Evolutionary conservation across 2,113 vertebrate genomes (phyloP), one percentile per base, ranked within the genome.

Genomic region (Egretta garzetta): DNA sequence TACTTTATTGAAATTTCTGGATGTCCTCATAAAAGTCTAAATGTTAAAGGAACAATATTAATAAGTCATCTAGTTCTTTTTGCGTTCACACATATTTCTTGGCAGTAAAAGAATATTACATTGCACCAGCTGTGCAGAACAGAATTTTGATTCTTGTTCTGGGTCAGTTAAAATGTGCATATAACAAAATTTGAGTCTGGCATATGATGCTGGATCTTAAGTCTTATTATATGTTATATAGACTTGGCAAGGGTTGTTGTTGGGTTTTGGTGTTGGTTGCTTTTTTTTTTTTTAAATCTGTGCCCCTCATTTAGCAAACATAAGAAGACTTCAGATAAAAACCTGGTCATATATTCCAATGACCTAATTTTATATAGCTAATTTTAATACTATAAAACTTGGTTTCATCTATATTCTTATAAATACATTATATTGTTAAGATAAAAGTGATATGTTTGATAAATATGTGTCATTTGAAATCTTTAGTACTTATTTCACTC

Each of bases 21-120:
- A 95, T 97, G 79, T 84, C 62, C 84, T 97, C 80, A 73, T 97
- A 95, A 97, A 97, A 98, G 74, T 68, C 90, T 91, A 97, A 97
- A 97, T 97, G 76, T 94, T 97, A 93, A 95, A 98, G 96, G 95
- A 97, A 97, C 84, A 97, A 93, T 97, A 96, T 98, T 97, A 98
- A 97, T 97, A 98, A 98, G 86, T 96, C 95, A 96, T 95, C 55
- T 75, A 88, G n/a, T 80, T 96, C 80, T 92, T 94, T 84, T 94
- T 97, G 88, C 2, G 1, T 70, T 94, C 56, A 17, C 74, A 90
- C 80, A 68, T 91, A 97, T 96, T 97, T 97, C 96, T 97, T 98
- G 97, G 93, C 92, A 97, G 84, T 86, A 88, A 75, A 90, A 93
- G 89, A 75, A 93, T 97, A 97, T 93, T 98, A 75, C 82, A 97